Evolutionary conservation across 35 echinoderm and acorn worm species (phyloP).

Genomic region (Nesometra sesokonis): DNA sequence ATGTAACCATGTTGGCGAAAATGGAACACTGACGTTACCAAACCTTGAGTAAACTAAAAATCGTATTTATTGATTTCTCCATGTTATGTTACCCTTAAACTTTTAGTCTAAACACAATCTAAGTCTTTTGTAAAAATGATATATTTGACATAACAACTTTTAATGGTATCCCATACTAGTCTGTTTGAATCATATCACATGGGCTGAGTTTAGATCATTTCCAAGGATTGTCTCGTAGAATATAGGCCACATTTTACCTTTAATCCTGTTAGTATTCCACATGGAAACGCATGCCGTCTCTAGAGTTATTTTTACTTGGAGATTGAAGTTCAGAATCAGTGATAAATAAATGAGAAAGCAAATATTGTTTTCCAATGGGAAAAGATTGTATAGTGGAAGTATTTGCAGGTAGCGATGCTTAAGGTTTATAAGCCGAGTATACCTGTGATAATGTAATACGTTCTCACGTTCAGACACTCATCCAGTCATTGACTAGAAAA

Average conservation of each 20-base stretch:
- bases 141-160: too few species aligned
- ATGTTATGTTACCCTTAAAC: too few species aligned
- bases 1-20: too few species aligned
- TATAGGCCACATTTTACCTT: neutral
- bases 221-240: neutral
- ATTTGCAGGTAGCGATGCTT: neutral
- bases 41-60: too few species aligned
- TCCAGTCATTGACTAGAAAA: neutral
- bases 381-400: neutral
- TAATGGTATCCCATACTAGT: too few species aligned
- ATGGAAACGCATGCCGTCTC: neutral
- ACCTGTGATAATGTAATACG: neutral
- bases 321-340: neutral
- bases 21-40: too few species aligned
- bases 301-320: neutral
- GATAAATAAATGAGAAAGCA: neutral
- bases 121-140: too few species aligned
- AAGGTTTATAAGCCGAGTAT: neutral
- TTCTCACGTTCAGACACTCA: neutral
- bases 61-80: too few species aligned
- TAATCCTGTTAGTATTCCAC: neutral
- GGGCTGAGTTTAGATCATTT: neutral
- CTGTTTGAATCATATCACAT: neutral
- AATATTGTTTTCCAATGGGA: neutral
- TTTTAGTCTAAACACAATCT: too few species aligned